phyloP scores from a whole-genome alignment of 2,113 vertebrate species.

The Philantomba maxwellii region DNA sequence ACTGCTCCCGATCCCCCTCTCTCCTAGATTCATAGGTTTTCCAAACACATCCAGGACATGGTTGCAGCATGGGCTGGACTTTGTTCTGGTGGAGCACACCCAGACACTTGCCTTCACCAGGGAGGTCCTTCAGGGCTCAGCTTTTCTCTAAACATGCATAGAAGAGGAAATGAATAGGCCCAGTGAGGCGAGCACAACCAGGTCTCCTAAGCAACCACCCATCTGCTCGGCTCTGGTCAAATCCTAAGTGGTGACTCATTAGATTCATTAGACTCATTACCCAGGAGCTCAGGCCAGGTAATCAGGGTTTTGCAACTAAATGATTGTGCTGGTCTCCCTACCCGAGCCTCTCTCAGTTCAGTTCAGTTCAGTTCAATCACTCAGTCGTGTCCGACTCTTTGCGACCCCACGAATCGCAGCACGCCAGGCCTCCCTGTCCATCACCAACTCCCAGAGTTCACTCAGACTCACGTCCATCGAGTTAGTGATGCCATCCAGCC shows the following conservation, averaged over 20 bases:
- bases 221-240: neutral
- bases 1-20: accelerated
- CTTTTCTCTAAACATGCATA: neutral
- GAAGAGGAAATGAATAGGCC: neutral
- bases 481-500: no score
- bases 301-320: no score
- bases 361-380: no score
- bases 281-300: neutral
- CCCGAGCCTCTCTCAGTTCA: no score
- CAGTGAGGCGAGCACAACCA: neutral
- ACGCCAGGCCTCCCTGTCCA: no score
- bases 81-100: neutral
- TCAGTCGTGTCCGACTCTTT: no score
- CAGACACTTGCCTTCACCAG: neutral
- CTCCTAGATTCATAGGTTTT: neutral
- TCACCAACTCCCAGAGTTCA: no score
- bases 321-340: no score
- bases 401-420: no score
- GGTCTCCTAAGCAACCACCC: neutral
- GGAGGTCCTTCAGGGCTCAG: neutral
- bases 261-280: neutral
- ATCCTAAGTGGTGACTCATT: neutral
- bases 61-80: neutral
- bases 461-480: no score
- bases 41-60: neutral